Evolutionary conservation across 2,113 vertebrate species (phyloP).

Genomic region (Calidris pygmaea): DNA sequence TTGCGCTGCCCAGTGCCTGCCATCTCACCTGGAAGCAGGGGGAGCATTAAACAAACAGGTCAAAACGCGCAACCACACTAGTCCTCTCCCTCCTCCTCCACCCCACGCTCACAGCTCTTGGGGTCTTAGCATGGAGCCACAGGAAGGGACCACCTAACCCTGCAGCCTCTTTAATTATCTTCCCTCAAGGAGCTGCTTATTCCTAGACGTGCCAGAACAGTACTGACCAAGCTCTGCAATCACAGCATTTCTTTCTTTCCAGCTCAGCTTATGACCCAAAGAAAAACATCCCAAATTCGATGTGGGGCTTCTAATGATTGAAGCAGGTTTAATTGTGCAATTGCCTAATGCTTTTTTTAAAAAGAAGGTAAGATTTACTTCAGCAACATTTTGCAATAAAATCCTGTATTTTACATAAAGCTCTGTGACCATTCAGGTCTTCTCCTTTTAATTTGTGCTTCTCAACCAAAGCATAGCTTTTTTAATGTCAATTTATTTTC

Average conservation of each 20-base stretch:
- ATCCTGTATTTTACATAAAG: background rate
- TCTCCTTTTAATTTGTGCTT: background rate
- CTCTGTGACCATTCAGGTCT: background rate
- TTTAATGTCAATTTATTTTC: background rate
- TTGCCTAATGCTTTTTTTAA: background rate
- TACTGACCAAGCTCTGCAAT: background rate
- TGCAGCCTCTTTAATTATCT: background rate
- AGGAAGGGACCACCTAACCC: background rate
- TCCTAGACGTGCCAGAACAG: background rate
- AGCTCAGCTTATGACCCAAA: background rate
- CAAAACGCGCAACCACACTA: rapidly evolving
- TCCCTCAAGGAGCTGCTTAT: background rate
- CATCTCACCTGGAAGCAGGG: conserved; percentile 73
- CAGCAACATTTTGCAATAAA: background rate
- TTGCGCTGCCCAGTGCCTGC: conserved; percentile 89
- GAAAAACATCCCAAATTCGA: background rate
- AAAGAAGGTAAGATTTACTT: background rate
- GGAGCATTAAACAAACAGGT: background rate
- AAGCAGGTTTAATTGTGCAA: background rate
- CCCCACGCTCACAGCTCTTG: rapidly evolving
- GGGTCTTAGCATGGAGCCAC: rapidly evolving
- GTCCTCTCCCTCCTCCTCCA: background rate
- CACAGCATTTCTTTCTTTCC: background rate
- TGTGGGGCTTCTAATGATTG: background rate
- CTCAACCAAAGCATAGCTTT: background rate